Conservation (phyloP, 2,888 invertebrate genomes). For the Eudemis profundana region DNA sequence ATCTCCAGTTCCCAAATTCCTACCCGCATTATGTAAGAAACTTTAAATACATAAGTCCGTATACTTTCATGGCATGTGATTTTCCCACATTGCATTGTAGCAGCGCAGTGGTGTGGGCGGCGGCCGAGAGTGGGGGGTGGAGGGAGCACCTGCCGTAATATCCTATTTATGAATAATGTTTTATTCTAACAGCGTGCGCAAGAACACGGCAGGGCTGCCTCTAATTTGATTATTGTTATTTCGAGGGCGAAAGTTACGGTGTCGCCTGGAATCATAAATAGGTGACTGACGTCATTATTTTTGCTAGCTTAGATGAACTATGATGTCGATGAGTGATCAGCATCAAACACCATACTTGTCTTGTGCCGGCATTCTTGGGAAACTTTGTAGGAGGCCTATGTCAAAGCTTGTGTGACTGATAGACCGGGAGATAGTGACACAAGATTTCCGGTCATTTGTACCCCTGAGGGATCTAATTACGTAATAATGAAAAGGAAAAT, state of each 20-base stretch:
- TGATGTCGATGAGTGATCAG: not conserved
- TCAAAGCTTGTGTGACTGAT: no score
- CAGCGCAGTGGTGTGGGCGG: slow-evolving; percentile 47
- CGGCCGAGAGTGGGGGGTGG: slow-evolving; percentile 47
- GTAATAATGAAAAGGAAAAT: no score
- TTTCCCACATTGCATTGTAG: slow-evolving; percentile 47
- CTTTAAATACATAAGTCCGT: slow-evolving; percentile 41
- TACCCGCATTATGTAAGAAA: slow-evolving; percentile 33
- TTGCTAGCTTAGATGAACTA: not conserved
- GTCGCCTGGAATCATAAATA: slow-evolving; percentile 23
- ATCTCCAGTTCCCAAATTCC: slow-evolving; percentile 22
- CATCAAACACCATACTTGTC: not conserved
- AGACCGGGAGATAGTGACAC: no score
- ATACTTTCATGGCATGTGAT: slow-evolving; percentile 42
- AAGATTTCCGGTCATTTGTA: no score
- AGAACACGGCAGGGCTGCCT: slow-evolving; percentile 58
- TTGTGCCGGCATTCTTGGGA: no score
- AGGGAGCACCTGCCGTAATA: slow-evolving; percentile 75
- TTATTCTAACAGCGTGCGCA: slow-evolving; percentile 83
- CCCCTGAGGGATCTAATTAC: no score
- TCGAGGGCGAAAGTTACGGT: slow-evolving; percentile 34
- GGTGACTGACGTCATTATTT: slow-evolving; percentile 22
- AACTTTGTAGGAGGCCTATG: no score
- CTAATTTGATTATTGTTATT: slow-evolving; percentile 40
- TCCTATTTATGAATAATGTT: slow-evolving; percentile 85